Evolutionary conservation across 2,797 vertebrate genomes (phyloP).

Genomic region (Aplochiton taeniatus): DNA sequence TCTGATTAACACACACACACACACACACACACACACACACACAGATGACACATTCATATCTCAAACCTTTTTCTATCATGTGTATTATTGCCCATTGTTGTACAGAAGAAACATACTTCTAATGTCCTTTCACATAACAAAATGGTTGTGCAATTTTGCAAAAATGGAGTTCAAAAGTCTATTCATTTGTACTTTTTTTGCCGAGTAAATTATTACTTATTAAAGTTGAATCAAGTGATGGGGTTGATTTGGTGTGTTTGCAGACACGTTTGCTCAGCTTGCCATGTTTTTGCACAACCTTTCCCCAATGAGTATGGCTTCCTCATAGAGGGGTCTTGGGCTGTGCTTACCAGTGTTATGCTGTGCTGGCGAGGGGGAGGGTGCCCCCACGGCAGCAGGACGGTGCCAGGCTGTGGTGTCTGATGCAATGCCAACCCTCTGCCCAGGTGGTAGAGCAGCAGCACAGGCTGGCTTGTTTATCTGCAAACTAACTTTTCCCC

Average conservation of each 20-base stretch:
- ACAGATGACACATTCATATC: not conserved
- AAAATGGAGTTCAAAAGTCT: slow-evolving; percentile 16
- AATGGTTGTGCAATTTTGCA: slow-evolving; percentile 25
- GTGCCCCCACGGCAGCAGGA: slow-evolving; percentile 60
- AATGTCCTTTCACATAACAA: slow-evolving; percentile 38
- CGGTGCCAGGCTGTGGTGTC: slow-evolving; percentile 71
- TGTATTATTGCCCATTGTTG: slow-evolving; percentile 30
- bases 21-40: slow-evolving; percentile 3
- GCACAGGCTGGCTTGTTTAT: slow-evolving; percentile 78
- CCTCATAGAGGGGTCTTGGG: not conserved
- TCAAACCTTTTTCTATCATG: slow-evolving; percentile 2
- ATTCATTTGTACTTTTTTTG: not conserved
- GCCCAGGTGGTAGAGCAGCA: slow-evolving; percentile 78
- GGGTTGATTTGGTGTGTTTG: slow-evolving; percentile 6
- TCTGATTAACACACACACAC: not conserved
- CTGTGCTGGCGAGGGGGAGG: slow-evolving; percentile 36
- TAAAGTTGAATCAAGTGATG: no score
- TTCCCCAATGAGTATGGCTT: slow-evolving; percentile 21
- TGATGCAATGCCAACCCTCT: slow-evolving; percentile 76
- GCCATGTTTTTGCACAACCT: slow-evolving; percentile 11
- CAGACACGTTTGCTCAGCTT: no score
- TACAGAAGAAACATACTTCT: slow-evolving; percentile 47
- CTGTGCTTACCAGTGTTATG: slow-evolving; percentile 1
- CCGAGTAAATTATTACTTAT: no score
- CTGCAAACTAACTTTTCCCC: slow-evolving; percentile 60